Evolutionary conservation across 2,888 invertebrate species (phyloP).

Genomic region (Tachystola acroxantha): DNA sequence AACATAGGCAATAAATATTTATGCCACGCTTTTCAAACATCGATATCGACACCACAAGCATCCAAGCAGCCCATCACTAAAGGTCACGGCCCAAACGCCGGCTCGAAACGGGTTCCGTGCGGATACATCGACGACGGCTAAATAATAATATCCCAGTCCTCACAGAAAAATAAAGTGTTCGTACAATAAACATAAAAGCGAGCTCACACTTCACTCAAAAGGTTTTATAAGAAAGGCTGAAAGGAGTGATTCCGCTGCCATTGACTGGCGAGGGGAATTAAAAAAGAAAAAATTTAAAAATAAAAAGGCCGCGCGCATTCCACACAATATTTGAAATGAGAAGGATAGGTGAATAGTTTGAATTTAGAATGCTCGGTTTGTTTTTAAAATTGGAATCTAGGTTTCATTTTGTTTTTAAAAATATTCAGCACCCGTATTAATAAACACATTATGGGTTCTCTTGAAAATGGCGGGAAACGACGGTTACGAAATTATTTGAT

Average conservation of each 20-base stretch:
- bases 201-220: slow-evolving; percentile 32
- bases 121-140: slow-evolving; percentile 48
- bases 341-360: slow-evolving; percentile 39
- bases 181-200: slow-evolving; percentile 39
- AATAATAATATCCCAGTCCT: slow-evolving; percentile 56
- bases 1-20: no score
- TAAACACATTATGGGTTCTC: no score
- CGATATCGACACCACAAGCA: slow-evolving; percentile 27
- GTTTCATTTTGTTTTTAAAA: slow-evolving; percentile 12
- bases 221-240: slow-evolving; percentile 25
- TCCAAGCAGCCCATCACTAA: slow-evolving; percentile 36
- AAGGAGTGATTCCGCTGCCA: slow-evolving; percentile 24
- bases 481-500: no score
- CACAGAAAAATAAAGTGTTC: slow-evolving; percentile 38
- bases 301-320: slow-evolving; percentile 28
- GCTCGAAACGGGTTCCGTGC: slow-evolving; percentile 57
- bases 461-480: no score
- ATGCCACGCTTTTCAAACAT: slow-evolving; percentile 17
- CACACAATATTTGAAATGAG: slow-evolving; percentile 40
- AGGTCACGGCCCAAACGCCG: slow-evolving; percentile 72
- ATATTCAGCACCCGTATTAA: no score
- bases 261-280: slow-evolving; percentile 25
- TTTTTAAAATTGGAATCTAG: slow-evolving; percentile 22
- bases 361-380: slow-evolving; percentile 24
- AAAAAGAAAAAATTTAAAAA: slow-evolving; percentile 24